These are phyloP conservation scores for Falco punctatus DNA, from an alignment of 2,113 vertebrate species.

Conservation along the genomic window DNA sequence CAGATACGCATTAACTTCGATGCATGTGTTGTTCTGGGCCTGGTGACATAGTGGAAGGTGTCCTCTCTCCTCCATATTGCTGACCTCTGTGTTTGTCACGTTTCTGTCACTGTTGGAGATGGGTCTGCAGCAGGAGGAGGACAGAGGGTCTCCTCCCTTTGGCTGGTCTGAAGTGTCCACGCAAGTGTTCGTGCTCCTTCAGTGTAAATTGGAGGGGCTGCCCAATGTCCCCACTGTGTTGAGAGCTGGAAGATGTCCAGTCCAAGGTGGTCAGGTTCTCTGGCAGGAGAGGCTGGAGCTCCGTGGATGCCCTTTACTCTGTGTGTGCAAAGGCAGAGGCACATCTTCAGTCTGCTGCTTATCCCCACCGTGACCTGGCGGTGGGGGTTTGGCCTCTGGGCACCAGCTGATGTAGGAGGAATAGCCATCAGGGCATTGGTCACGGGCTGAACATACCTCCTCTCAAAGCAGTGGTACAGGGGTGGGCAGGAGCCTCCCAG, in stretches of 20 bases:
- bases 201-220: neutral
- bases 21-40: neutral
- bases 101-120: neutral
- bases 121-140: neutral
- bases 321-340: neutral
- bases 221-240: neutral
- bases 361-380: neutral
- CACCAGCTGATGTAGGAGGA: neutral
- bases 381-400: neutral
- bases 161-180: neutral
- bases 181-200: neutral
- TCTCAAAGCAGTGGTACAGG: neutral
- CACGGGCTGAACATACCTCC: neutral
- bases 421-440: neutral
- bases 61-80: neutral
- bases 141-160: neutral
- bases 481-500: neutral
- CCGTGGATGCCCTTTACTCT: neutral
- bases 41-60: neutral
- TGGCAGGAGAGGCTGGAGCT: neutral
- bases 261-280: neutral
- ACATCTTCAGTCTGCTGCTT: neutral
- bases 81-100: accelerated
- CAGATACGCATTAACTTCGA: neutral
- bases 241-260: neutral